Evolutionary conservation across 1,140 invertebrate species (phyloP).

Genomic region (Tetranychus urticae): DNA sequence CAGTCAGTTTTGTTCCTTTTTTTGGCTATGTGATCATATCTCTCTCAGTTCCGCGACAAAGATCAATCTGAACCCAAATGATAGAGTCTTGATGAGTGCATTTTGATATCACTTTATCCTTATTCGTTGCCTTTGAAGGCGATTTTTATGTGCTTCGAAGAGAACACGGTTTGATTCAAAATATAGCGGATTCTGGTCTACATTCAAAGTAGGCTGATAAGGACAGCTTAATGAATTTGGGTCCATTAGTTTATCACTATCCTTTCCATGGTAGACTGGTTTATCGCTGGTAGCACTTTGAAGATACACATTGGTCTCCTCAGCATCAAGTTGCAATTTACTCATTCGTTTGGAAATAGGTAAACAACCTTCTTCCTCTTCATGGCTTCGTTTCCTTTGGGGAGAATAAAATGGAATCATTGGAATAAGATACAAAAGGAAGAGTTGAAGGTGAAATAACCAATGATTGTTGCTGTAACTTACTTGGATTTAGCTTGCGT

Average conservation of each 20-base stretch:
- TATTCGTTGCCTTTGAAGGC: not conserved
- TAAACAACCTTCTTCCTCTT: not conserved
- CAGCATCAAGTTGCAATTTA: not conserved
- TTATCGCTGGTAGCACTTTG: not conserved
- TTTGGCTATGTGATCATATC: too few species aligned
- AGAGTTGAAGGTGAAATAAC: not conserved
- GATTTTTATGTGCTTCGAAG: conserved; percentile 4
- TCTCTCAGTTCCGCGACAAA: too few species aligned
- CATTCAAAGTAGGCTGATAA: conserved; percentile 1
- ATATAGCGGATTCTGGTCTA: conserved; percentile 4
- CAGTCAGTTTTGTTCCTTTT: too few species aligned
- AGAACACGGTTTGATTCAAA: conserved; percentile 5
- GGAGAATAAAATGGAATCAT: too few species aligned
- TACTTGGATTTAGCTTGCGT: not conserved
- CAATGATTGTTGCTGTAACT: not conserved
- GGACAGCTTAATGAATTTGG: not conserved
- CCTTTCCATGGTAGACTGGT: not conserved
- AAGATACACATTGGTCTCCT: not conserved
- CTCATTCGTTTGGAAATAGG: not conserved
- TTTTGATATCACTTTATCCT: not conserved
- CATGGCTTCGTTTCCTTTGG: not conserved
- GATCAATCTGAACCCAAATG: too few species aligned
- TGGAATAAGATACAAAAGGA: too few species aligned
- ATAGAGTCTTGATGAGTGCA: too few species aligned
- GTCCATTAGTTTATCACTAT: not conserved